Evolutionary conservation across 2,113 vertebrate species (phyloP), one percentile per base, ranked within the genome.

Genomic region (Protobothrops mucrosquamatus): DNA sequence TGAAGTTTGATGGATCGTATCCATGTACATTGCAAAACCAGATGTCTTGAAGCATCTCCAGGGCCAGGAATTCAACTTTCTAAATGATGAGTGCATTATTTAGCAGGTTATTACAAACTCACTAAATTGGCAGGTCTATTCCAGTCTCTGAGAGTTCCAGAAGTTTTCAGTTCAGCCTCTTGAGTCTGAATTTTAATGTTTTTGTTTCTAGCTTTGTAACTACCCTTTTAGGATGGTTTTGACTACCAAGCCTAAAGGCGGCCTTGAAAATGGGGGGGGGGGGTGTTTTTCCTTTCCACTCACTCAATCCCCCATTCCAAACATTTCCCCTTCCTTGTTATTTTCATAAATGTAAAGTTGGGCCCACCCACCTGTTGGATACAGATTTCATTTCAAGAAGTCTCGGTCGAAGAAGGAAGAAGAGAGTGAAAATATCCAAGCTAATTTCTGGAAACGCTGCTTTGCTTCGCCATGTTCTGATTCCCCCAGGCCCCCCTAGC

Each of bases 401-500:
- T 11, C 54, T 6, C 3, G 39, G 74, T 6, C 18, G 18, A 24
- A 90, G 85, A 81, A 18, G 39, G 7, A 56, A 26, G 22, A 34
- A 89, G n/a, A 4, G 10, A 48, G 87, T 1, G 43, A 12, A 55
- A 64, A 89, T 86, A 5, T 0, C 24, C 24, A 26, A 14, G 20
- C 85, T 43, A 89, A 39, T 29, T 92, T 90, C 61, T 14, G 57
- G 54, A 88, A 93, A 85, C 14, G 89, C 15, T 0, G 0, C 22
- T 46, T 69, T 87, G 54, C 91, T 93, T 94, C 87, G 14, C 9
- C 43, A 52, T 90, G 26, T 69, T 94, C 81, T n/a, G 29, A 89
- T 20, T 92, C 87, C 93, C 92, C 59, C 24, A 93, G 95, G 94
- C 87, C 93, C 87, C 29, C 48, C 9, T 0, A 92, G 26, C 22